Conservation (phyloP, 1,140 invertebrate species). For the Drosophila ananassae region DNA sequence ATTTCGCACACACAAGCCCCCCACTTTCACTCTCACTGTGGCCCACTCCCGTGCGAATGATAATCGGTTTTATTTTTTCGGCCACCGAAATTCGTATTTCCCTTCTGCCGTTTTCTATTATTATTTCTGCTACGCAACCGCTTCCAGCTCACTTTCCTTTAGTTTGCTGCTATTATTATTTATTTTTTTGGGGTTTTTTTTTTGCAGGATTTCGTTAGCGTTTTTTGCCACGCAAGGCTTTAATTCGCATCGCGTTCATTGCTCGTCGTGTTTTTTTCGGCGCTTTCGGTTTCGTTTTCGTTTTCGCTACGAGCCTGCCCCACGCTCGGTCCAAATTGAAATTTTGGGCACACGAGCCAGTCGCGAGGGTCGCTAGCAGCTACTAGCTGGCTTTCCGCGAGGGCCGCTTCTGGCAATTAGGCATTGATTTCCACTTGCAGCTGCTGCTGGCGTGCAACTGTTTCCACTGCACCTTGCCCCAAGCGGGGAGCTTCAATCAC, state of each 20-base stretch:
- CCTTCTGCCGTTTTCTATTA: conserved; percentile 23
- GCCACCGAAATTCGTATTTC: conserved; percentile 29
- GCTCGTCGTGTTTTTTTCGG: conserved; percentile 8
- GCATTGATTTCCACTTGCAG: conserved; percentile 2
- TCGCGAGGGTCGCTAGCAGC: conserved; percentile 7
- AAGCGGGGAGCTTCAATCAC: conserved; percentile 11
- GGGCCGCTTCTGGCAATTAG: conserved; percentile 45
- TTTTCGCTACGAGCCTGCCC: conserved; percentile 19
- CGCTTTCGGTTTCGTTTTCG: conserved; percentile 42
- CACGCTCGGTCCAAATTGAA: conserved; percentile 28
- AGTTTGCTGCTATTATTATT: conserved; percentile 28
- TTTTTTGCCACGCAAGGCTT: conserved; percentile 78
- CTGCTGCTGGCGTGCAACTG: conserved; percentile 11
- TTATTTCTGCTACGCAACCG: conserved; percentile 25
- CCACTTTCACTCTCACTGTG: conserved; percentile 24
- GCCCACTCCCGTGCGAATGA: conserved; percentile 40
- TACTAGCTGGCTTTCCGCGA: conserved; percentile 19
- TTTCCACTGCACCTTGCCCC: conserved; percentile 46
- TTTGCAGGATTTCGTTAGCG: conserved; percentile 49
- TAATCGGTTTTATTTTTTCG: conserved; percentile 67
- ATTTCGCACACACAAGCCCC: conserved; percentile 5
- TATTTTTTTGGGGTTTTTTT: conserved; percentile 16
- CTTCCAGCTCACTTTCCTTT: conserved; percentile 31
- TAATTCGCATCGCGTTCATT: conserved; percentile 77
- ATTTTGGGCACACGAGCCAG: conserved; percentile 19